A percentile compares a stretch with the other conserved stretches of the same genome.
Evolutionary conservation across 2,797 vertebrate genomes (phyloP).

Genomic region (Octomys mimax): DNA sequence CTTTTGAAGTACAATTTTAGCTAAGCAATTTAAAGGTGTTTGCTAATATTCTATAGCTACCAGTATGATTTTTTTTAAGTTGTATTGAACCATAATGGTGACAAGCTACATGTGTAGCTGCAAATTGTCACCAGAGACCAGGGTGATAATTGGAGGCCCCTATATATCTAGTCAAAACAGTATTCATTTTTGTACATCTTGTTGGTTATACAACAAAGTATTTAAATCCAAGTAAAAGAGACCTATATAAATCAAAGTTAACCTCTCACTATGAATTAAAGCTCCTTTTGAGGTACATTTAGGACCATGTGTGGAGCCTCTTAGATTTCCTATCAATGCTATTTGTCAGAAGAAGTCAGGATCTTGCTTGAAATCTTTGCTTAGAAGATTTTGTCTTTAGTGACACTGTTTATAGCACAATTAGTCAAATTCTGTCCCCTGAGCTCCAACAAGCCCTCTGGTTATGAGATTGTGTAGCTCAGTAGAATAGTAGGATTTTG

Average conservation of each 20-base stretch:
- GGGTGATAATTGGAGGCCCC: neutral
- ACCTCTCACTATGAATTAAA: neutral
- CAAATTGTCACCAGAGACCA: neutral
- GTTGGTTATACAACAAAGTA: neutral
- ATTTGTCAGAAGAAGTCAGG: neutral
- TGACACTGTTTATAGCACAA: neutral
- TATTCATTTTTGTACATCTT: neutral
- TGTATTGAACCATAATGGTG: neutral
- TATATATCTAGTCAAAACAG: neutral
- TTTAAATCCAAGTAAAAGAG: neutral
- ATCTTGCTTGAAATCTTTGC: neutral
- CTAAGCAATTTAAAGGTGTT: neutral
- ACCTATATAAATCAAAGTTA: neutral
- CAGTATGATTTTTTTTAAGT: neutral
- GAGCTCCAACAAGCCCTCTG: neutral
- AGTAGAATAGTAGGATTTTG: neutral
- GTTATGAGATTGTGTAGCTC: neutral
- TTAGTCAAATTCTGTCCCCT: neutral
- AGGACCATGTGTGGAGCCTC: neutral
- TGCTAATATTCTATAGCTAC: neutral
- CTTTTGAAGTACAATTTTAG: neutral
- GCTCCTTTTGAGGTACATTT: neutral
- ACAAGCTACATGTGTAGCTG: neutral
- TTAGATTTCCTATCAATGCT: neutral
- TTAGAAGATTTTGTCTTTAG: neutral